Conservation (phyloP, 2,888 invertebrate genomes). For the Acholoe squamosa region DNA sequence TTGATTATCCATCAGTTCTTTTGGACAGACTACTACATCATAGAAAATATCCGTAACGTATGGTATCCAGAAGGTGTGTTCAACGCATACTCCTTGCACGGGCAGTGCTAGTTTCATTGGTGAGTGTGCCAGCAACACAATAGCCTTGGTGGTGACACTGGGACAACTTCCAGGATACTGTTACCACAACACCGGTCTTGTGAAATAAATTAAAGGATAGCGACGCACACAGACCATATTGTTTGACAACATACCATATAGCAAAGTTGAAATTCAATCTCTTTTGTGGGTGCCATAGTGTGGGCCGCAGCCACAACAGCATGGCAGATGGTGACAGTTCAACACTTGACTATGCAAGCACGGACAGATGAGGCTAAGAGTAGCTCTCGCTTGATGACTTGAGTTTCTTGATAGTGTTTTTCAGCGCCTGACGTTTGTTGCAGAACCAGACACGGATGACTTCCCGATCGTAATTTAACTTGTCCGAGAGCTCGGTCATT, state of each 20-base stretch:
- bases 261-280: constrained; percentile 55
- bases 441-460: constrained; percentile 99
- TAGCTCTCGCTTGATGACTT: constrained; percentile 70
- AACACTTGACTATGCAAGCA: neutral
- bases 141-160: neutral
- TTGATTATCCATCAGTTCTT: neutral
- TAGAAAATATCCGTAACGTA: neutral
- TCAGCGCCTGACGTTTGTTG: constrained; percentile 98
- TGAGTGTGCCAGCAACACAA: neutral
- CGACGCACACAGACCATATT: constrained; percentile 9
- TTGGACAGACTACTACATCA: neutral
- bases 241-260: constrained; percentile 47
- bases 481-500: constrained; percentile 97
- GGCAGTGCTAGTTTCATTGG: neutral
- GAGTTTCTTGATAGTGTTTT: constrained; percentile 92
- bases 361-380: constrained; percentile 39
- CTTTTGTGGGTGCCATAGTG: constrained; percentile 41
- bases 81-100: neutral
- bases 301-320: neutral
- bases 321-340: constrained; percentile 2
- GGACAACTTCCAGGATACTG: neutral
- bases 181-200: neutral
- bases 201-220: neutral
- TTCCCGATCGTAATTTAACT: constrained; percentile 97
- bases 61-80: neutral